Percentiles rank a stretch among this genome's conserved stretches.
Conservation (phyloP, 2,113 vertebrate species). For the Eurystomus gularis region DNA sequence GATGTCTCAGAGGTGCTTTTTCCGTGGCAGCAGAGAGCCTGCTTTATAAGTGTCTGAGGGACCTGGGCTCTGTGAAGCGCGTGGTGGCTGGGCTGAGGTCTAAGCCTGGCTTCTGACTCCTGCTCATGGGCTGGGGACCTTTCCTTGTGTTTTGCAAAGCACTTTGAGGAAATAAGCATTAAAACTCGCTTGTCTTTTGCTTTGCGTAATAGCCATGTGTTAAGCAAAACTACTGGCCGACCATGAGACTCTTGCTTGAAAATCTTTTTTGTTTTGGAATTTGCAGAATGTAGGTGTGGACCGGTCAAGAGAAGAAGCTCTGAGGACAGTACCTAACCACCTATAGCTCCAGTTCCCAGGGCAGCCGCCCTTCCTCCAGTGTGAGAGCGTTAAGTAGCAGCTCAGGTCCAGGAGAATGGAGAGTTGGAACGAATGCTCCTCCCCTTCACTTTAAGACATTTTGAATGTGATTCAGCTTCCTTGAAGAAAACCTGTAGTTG, state of each 20-base stretch:
- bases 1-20: not conserved
- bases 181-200: not conserved
- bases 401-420: not conserved
- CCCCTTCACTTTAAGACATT: not conserved
- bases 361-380: not conserved
- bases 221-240: fast-evolving
- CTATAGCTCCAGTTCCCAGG: conserved; percentile 65
- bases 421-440: not conserved
- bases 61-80: not conserved
- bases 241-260: fast-evolving
- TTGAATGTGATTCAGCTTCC: not conserved
- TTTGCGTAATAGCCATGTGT: fast-evolving
- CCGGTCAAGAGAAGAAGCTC: conserved; percentile 82
- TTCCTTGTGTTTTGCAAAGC: not conserved
- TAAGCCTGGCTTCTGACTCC: not conserved
- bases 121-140: not conserved
- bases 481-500: not conserved
- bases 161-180: fast-evolving
- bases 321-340: conserved; percentile 86
- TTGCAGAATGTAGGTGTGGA: conserved; percentile 86
- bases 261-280: not conserved
- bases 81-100: fast-evolving
- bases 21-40: not conserved
- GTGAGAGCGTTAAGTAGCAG: not conserved
- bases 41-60: not conserved